Evolutionary conservation across 2,888 invertebrate species (phyloP).

Genomic region (Sminthurides aquaticus): DNA sequence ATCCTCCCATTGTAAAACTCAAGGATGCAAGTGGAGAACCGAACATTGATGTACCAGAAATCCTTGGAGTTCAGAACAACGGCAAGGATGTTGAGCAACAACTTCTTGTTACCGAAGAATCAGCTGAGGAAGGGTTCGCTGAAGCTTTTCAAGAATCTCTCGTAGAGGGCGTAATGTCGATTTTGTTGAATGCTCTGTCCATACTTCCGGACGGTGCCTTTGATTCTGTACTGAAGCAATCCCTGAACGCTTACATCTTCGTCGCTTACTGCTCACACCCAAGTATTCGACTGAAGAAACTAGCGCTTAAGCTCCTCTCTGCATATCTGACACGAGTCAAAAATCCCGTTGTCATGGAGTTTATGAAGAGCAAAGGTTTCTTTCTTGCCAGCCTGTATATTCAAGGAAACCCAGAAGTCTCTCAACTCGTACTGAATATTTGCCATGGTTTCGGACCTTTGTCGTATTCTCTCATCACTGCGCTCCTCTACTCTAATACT

Average conservation of each 20-base stretch:
- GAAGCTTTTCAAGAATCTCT: constrained; percentile 40
- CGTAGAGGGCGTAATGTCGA: constrained; percentile 40
- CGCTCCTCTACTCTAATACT: constrained; percentile 33
- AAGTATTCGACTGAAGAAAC: constrained; percentile 30
- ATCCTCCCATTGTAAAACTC: neutral
- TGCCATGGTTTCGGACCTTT: constrained; percentile 40
- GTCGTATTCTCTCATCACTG: constrained; percentile 34
- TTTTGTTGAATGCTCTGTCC: constrained; percentile 38
- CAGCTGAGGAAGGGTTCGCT: constrained; percentile 22
- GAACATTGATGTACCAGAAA: constrained; percentile 36
- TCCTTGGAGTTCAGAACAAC: constrained; percentile 27
- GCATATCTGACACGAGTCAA: constrained; percentile 38
- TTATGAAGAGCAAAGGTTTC: constrained; percentile 37
- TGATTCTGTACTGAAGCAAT: constrained; percentile 33
- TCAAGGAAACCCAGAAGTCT: constrained; percentile 30
- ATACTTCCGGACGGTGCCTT: constrained; percentile 42
- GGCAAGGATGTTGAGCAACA: neutral
- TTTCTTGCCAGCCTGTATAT: constrained; percentile 37
- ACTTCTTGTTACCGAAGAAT: neutral
- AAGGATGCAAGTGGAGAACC: neutral
- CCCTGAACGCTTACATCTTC: constrained; percentile 36
- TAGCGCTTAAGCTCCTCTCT: constrained; percentile 37
- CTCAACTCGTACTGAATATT: constrained; percentile 29
- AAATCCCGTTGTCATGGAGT: constrained; percentile 33
- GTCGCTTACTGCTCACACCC: constrained; percentile 41